A percentile compares a stretch with the other conserved stretches of the same genome.
Conservation (phyloP, 2,888 invertebrate genomes). For the Drosophila peninsularis region DNA sequence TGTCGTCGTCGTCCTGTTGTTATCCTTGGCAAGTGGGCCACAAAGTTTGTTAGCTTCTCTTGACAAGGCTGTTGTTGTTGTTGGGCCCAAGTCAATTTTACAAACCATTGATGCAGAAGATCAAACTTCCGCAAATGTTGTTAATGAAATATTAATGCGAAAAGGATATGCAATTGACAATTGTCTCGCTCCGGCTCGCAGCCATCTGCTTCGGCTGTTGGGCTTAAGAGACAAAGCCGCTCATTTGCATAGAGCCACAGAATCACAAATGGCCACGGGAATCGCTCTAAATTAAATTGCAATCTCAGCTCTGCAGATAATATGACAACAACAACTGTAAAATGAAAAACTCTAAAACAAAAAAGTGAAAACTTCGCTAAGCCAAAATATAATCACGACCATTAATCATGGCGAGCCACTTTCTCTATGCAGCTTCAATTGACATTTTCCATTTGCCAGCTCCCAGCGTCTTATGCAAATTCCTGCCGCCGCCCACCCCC, state of each 20-base stretch:
- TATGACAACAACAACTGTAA: conserved; percentile 31
- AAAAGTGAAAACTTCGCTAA: conserved; percentile 18
- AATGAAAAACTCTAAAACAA: conserved; percentile 16
- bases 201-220: conserved; percentile 18
- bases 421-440: conserved; percentile 59
- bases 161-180: conserved; percentile 83
- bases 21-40: conserved; percentile 30
- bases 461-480: conserved; percentile 36
- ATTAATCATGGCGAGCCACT: conserved; percentile 65
- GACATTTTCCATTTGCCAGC: conserved; percentile 75
- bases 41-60: conserved; percentile 58
- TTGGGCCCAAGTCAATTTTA: conserved; percentile 82
- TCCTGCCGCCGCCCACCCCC: not conserved
- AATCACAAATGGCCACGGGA: conserved; percentile 46
- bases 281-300: conserved; percentile 79
- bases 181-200: conserved; percentile 49
- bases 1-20: conserved; percentile 62
- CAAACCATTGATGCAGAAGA: conserved; percentile 84
- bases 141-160: conserved; percentile 82
- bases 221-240: conserved; percentile 63
- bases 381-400: conserved; percentile 66
- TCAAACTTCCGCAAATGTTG: conserved; percentile 83
- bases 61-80: conserved; percentile 30
- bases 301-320: conserved; percentile 67
- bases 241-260: conserved; percentile 67